A percentile compares a stretch with the other conserved stretches of the same genome.
Evolutionary conservation across 2,113 vertebrate species (phyloP).

Genomic region (Nyctibius bracteatus): DNA sequence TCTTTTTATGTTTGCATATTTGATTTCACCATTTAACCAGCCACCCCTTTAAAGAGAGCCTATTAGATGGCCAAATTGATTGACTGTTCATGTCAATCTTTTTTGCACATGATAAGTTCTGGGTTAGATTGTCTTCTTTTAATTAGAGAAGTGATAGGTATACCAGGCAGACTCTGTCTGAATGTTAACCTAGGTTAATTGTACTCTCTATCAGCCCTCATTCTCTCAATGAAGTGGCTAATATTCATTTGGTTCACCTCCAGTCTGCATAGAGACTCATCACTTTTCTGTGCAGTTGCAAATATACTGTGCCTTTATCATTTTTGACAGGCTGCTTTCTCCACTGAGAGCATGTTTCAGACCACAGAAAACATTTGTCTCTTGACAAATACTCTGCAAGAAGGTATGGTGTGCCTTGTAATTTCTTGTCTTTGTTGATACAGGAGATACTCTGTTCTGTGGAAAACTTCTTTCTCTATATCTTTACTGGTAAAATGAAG

Average conservation of each 20-base stretch:
- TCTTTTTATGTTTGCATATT: neutral
- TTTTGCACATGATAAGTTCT: neutral
- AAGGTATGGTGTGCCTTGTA: neutral
- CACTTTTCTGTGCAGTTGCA: neutral
- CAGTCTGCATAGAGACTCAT: neutral
- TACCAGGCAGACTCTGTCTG: neutral
- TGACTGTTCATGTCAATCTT: neutral
- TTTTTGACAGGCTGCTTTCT: neutral
- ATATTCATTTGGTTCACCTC: neutral
- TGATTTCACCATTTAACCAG: conserved; percentile 3
- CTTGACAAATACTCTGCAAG: neutral
- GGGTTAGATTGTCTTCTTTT: neutral
- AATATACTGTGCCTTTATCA: neutral
- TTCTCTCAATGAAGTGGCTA: neutral
- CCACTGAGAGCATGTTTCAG: neutral
- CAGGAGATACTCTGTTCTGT: neutral
- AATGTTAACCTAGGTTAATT: neutral
- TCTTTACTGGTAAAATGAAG: neutral
- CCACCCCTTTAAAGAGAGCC: neutral
- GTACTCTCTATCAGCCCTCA: neutral
- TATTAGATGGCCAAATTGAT: neutral
- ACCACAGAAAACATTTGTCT: neutral
- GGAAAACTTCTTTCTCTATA: neutral
- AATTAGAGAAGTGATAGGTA: neutral
- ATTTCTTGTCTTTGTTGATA: conserved; percentile 6